Evolutionary conservation across 2,888 invertebrate species (phyloP), one percentile per base, ranked within the genome.

Genomic region (Hypena proboscidalis): DNA sequence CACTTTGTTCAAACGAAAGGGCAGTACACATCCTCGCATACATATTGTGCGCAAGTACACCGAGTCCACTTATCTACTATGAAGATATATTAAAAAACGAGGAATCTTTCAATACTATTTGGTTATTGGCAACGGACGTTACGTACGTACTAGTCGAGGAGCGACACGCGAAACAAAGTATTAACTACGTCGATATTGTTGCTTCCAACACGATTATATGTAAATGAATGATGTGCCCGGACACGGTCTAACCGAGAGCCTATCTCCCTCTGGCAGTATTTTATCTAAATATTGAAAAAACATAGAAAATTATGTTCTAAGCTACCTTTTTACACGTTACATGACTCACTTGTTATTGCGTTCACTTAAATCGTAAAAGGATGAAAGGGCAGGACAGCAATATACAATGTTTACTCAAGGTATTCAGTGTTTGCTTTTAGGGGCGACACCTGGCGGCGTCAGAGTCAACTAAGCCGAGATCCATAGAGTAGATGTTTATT

Each of bases 301-400:
- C 79, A 86, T 82, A 84, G 83, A 85, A 86, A 85, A 83, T 85
- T 65, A 84, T 84, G 70, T 77, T 84, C 80, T 84, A 82, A 71
- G 63, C 85, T 89, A 88, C 74, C 55, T 83, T 86, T 87, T 78
- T 87, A 88, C 82, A 84, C 73, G 74, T 76, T 73, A 79, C 68
- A 80, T 80, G 85, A 85, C 76, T 89, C 87, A 87, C 84, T 73
- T 77, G 76, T 87, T 89, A 90, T 89, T 90, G 89, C 88, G 69
- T 77, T 80, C 65, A 69, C 83, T 84, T 85, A 85, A 65, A 78
- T 78, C 65, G 76, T 84, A 83, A 73, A 68, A 71, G 67, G 67
- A 56, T 57, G 46, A 59, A n/a, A n/a, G 74, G 76, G 65, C 37
- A 57, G 69, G 77, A 67, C 43, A 67, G 67, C 57, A 68, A 66